Base-by-base conservation (phyloP, 2,113 vertebrate genomes). In the Gopherus flavomarginatus region DNA sequence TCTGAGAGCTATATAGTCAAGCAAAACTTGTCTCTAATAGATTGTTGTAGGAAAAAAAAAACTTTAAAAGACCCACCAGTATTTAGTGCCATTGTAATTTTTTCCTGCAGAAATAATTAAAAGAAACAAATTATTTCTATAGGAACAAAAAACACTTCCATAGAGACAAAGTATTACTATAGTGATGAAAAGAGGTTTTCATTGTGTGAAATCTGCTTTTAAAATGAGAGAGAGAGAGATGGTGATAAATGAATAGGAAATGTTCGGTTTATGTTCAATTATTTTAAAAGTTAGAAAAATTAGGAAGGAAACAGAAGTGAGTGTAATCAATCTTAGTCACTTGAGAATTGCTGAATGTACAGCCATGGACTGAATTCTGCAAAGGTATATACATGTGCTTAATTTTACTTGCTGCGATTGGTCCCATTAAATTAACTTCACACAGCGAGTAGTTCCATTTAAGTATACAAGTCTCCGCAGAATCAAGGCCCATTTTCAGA, bases 11-110 rank as follows among this genome's bases (percentile, higher is more conserved):
- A 4, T 1, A 27, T 57, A 81, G 53, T 47, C 11, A 21, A 52
- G n/a, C 35, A 0, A 12, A 44, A 11, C 78, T 53, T 62, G 22
- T 24, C 42, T 24, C 49, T 50, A 7, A 2, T 4, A 11, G 82
- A 4, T 7, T 9, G 1, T 29, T 49, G 4, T 2, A 5, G 29
- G 50, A 5, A 62, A 2, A 77, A 6, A 47, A 26, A 1, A 84
- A 29, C 54, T 79, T 27, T 9, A 5, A 6, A 6, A 62, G 54
- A 38, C 24, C 57, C 26, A 72, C 57, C 26, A 72, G n/a, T 72
- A 22, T 72, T 72, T 19, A 72, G 19, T 11, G 0, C 8, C 42
- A 2, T 1, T 13, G 27, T 26, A 3, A 3, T 47, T 22, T 8
- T 72, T 49, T 2, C 8, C 54, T 3, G 27, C 54, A 75, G 79